phyloP scores from a whole-genome alignment of 2,113 vertebrate genomes.

The Sula dactylatra region DNA sequence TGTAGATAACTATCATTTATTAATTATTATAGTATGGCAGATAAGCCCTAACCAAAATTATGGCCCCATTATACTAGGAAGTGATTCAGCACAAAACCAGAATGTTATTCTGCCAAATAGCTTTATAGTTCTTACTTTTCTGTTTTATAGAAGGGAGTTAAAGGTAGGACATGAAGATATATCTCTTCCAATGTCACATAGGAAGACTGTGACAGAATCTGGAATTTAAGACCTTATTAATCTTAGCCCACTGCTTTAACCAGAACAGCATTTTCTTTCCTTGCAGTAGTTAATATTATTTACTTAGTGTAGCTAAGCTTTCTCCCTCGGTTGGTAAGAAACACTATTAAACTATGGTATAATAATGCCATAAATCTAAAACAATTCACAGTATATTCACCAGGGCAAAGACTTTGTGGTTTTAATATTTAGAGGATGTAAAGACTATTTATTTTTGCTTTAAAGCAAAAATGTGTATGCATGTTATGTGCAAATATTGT shows the following conservation, averaged over 20 bases:
- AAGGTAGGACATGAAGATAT: background rate
- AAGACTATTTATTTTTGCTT: conserved; percentile 13
- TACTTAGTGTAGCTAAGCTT: background rate
- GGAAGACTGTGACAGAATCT: background rate
- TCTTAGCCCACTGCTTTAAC: background rate
- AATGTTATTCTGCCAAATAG: background rate
- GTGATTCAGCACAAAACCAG: conserved; percentile 11
- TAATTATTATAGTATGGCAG: background rate
- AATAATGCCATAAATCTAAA: conserved; percentile 11
- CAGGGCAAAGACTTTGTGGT: background rate
- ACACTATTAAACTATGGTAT: background rate
- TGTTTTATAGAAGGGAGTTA: background rate
- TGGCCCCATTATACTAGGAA: background rate
- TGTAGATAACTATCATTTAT: background rate
- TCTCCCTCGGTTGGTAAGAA: background rate
- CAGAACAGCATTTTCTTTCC: background rate
- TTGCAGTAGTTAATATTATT: conserved; percentile 18
- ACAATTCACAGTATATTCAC: conserved; percentile 10
- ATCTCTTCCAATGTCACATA: background rate
- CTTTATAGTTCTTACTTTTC: background rate
- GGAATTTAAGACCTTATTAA: conserved; percentile 27
- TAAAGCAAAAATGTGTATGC: background rate
- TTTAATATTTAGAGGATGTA: background rate
- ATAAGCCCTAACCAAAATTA: background rate
- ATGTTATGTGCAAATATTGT: background rate